Conservation (phyloP, 2,113 vertebrate species). For the Peromyscus polionotus region DNA sequence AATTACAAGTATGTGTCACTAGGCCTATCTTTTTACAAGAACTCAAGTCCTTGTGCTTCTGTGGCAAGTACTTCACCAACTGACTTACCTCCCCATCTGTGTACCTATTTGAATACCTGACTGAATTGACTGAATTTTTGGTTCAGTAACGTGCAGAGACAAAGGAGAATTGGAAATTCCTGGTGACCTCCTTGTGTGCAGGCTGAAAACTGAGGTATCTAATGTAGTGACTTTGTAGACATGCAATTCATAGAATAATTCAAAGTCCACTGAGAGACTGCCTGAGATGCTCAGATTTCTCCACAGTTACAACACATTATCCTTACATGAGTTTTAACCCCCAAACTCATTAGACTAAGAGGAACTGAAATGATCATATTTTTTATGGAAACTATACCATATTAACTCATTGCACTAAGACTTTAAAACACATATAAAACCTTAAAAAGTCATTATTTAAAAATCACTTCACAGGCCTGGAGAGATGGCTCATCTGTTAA, state of each 20-base stretch:
- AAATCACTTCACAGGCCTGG: background rate
- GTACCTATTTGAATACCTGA: background rate
- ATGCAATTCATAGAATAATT: conserved; percentile 42
- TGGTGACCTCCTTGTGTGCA: background rate
- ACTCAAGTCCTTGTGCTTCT: background rate
- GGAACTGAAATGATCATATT: conserved; percentile 23
- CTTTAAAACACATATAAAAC: background rate
- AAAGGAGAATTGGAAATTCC: conserved; percentile 51
- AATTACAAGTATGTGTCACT: background rate
- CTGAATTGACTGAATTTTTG: conserved; percentile 31
- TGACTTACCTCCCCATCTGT: background rate
- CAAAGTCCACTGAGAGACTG: background rate
- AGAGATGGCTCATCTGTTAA: background rate
- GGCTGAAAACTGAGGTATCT: conserved; percentile 1
- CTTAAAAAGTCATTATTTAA: conserved; percentile 39
- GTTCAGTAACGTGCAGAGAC: conserved; percentile 39
- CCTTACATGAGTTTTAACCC: conserved; percentile 30
- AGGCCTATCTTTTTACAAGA: background rate
- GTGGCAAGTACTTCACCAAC: background rate
- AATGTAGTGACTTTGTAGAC: conserved; percentile 33
- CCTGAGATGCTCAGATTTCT: background rate
- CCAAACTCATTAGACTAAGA: conserved; percentile 47
- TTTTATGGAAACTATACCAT: conserved; percentile 35
- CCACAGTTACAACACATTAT: conserved; percentile 17
- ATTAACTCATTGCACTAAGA: background rate